Base-by-base conservation (phyloP, 2,888 invertebrate genomes). In the Agrilus cyanescens region DNA sequence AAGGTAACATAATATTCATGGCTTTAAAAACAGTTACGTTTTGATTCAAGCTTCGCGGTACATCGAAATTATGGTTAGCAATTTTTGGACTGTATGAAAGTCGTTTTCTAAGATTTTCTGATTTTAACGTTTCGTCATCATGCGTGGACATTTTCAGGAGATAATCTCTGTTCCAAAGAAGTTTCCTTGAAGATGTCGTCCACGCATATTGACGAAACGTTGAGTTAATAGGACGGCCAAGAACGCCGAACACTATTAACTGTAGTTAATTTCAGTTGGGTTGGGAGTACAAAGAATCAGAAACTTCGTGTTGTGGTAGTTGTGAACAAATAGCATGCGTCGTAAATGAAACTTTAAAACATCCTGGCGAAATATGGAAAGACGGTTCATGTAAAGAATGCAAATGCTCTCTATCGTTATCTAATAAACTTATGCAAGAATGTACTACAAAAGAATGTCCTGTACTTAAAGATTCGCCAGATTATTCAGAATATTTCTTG, bases 361-460 rank as follows among this genome's bases (percentile, higher is more conserved):
- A 61, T 16, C 62, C 75, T 13, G 76, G 73, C 0, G 69, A 72
- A 36, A 63, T 63, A 34, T 83, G 82, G 83, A 64, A 69, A 46
- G 83, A 85, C 59, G 84, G 83, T 0, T 78, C 80, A 16, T 85
- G 85, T 55, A 73, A 76, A 31, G 66, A 69, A 29, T 85, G 85
- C 53, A 65, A 65, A 34, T 85, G 84, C 58, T 32, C 51, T 20
- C 63, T 64, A 31, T 53, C 58, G 32, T 51, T 54, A 7, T 50
- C 53, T 12, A 61, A 59, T 5, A 68, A 62, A 43, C 53, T 56
- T 2, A 57, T 65, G 6, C 55, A 59, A 12, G 46, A 63, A 3
- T 84, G 84, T 60, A 53, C 66, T 1, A 61, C 64, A 10, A 69
- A 65, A 1, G 66, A 73, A 42, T 84, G 83, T 53, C 62, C 73